Conservation (phyloP, 2,113 vertebrate genomes). For the Typhlomys cinereus region DNA sequence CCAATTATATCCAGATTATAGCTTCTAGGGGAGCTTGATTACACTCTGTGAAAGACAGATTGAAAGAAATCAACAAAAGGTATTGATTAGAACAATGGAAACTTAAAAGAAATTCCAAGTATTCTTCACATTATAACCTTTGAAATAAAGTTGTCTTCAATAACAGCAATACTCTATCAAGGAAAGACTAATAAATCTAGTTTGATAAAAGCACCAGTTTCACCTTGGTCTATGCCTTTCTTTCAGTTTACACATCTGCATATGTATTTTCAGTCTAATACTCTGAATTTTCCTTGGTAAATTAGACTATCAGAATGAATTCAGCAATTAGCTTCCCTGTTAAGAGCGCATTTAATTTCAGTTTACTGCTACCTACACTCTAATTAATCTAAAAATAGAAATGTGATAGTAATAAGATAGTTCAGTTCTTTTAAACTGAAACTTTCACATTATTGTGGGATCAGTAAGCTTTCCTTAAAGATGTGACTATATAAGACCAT, state of each 20-base stretch:
- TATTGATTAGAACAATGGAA: conserved; percentile 61
- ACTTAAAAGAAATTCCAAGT: conserved; percentile 69
- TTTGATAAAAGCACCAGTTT: background rate
- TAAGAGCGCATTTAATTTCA: conserved; percentile 85
- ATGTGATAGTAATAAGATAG: conserved; percentile 83
- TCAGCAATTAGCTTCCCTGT: conserved; percentile 82
- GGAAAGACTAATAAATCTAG: conserved; percentile 31
- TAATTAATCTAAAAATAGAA: conserved; percentile 86
- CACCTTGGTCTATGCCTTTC: background rate
- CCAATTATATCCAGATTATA: background rate
- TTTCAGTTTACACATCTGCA: conserved; percentile 55
- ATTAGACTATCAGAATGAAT: conserved; percentile 80
- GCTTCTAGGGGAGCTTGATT: conserved; percentile 51
- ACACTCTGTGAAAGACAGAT: conserved; percentile 59
- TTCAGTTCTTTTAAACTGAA: conserved; percentile 80
- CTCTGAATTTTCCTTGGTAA: conserved; percentile 62
- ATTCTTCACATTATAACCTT: conserved; percentile 70
- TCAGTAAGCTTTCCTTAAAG: conserved; percentile 77
- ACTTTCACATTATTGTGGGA: conserved; percentile 55
- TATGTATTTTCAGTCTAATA: conserved; percentile 61
- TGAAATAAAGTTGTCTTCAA: conserved; percentile 61
- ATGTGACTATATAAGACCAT: conserved; percentile 69
- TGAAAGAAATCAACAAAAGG: conserved; percentile 59
- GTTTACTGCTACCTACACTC: conserved; percentile 83
- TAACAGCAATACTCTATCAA: conserved; percentile 66